Conservation (phyloP, 2,113 vertebrate genomes). For the Pyxicephalus adspersus region DNA sequence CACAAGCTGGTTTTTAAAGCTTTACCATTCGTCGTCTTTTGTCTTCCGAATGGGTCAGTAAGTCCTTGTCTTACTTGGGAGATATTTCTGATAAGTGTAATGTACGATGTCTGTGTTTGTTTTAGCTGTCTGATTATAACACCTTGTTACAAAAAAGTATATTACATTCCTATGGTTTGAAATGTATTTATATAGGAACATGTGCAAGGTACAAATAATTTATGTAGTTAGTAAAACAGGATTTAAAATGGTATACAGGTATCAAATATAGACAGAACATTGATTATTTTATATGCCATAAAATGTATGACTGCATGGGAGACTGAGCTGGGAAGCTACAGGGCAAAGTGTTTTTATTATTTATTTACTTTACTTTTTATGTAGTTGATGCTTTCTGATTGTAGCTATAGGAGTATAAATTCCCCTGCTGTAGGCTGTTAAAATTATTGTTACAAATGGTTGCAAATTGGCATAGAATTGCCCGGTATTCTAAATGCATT, state of each 20-base stretch:
- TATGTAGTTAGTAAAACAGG: slow-evolving; percentile 60
- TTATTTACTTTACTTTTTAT: slow-evolving; percentile 14
- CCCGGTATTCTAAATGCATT: slow-evolving; percentile 11
- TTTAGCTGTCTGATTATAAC: slow-evolving; percentile 58
- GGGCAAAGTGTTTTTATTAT: not conserved
- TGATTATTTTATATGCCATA: not conserved
- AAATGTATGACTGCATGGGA: not conserved
- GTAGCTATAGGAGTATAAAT: not conserved
- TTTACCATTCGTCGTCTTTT: slow-evolving; percentile 80
- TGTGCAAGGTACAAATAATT: slow-evolving; percentile 62
- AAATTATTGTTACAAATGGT: slow-evolving; percentile 40
- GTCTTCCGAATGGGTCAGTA: slow-evolving; percentile 88
- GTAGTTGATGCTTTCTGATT: slow-evolving; percentile 24
- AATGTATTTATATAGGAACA: slow-evolving; percentile 74
- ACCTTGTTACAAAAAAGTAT: slow-evolving; percentile 42
- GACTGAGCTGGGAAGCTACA: not conserved
- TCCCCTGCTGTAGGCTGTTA: slow-evolving; percentile 37
- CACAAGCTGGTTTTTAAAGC: slow-evolving; percentile 81
- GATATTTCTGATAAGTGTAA: slow-evolving; percentile 70
- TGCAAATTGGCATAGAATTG: slow-evolving; percentile 31
- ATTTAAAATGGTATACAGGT: slow-evolving; percentile 17
- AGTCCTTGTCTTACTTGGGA: slow-evolving; percentile 77
- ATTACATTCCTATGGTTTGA: slow-evolving; percentile 70
- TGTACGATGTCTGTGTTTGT: slow-evolving; percentile 63
- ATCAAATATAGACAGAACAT: not conserved